Evolutionary conservation across 2,888 invertebrate species (phyloP).

Genomic region (Pecten maximus): DNA sequence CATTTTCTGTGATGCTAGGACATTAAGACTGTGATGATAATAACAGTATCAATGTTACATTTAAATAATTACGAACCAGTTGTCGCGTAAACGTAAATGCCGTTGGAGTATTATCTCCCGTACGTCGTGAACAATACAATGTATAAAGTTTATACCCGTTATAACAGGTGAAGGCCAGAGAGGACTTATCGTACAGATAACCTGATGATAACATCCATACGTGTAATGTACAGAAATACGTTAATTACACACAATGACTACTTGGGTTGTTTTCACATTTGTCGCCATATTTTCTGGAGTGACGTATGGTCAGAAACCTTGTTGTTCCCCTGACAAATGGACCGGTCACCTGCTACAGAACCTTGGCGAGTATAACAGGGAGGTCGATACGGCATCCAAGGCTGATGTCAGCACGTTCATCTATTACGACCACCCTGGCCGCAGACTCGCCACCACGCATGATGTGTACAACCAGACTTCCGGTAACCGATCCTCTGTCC

Average conservation of each 20-base stretch:
- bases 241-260: neutral
- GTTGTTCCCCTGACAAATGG: conserved; percentile 42
- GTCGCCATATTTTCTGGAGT: neutral
- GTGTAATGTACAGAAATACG: neutral
- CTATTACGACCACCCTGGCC: conserved; percentile 31
- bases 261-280: neutral
- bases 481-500: neutral
- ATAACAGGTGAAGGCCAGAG: neutral
- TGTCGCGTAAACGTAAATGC: too few relatives aligned
- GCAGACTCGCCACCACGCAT: conserved; percentile 27
- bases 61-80: too few relatives aligned
- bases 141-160: neutral
- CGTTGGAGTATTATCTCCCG: too few relatives aligned
- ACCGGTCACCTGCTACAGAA: conserved; percentile 40
- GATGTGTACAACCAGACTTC: conserved; percentile 36
- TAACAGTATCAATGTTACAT: too few relatives aligned
- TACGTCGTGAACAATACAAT: neutral
- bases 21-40: too few relatives aligned
- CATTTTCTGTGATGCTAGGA: too few relatives aligned
- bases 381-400: conserved; percentile 34
- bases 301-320: neutral
- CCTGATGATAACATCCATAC: neutral
- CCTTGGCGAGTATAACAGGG: conserved; percentile 39
- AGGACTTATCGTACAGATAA: neutral
- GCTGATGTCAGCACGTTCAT: conserved; percentile 33